Evolutionary conservation across 1,140 invertebrate species (phyloP).

Genomic region (Hesperophylax magnus): DNA sequence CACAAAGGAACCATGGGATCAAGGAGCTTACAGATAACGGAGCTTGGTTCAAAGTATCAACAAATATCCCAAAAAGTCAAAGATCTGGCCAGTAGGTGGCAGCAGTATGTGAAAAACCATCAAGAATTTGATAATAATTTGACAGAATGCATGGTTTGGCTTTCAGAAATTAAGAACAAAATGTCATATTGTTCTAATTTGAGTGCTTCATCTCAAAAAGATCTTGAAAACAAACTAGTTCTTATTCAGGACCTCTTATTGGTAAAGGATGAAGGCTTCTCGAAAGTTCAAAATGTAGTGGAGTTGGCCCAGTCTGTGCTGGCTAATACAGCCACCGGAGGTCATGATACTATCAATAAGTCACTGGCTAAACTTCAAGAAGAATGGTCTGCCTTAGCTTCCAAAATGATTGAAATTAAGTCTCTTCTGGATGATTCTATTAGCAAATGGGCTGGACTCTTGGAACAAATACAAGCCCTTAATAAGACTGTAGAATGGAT

Average conservation of each 20-base stretch:
- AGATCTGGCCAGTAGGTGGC: slow-evolving; percentile 91
- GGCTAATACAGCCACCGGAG: slow-evolving; percentile 90
- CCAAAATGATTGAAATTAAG: slow-evolving; percentile 92
- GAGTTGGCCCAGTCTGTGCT: slow-evolving; percentile 93
- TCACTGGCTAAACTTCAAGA: slow-evolving; percentile 88
- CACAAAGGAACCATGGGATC: slow-evolving; percentile 77
- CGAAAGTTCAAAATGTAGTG: slow-evolving; percentile 87
- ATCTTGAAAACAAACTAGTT: slow-evolving; percentile 87
- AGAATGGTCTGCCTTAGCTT: slow-evolving; percentile 88
- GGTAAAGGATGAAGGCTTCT: slow-evolving; percentile 92
- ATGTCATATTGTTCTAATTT: slow-evolving; percentile 88
- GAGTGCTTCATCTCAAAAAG: slow-evolving; percentile 84
- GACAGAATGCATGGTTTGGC: slow-evolving; percentile 85
- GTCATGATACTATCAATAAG: slow-evolving; percentile 89
- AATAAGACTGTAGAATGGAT: slow-evolving; percentile 87
- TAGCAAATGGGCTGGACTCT: slow-evolving; percentile 89
- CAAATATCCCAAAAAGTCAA: slow-evolving; percentile 91
- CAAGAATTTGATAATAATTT: slow-evolving; percentile 89
- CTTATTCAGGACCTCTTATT: slow-evolving; percentile 89
- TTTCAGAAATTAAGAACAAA: slow-evolving; percentile 88
- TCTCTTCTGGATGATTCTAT: slow-evolving; percentile 90
- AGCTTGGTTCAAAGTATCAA: slow-evolving; percentile 92
- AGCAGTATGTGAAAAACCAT: slow-evolving; percentile 91
- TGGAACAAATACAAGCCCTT: slow-evolving; percentile 89
- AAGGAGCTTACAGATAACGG: slow-evolving; percentile 85